These are phyloP conservation scores for Amphiura filiformis DNA, from an alignment of 35 echinoderm and acorn worm species.

Conservation along the genomic window DNA sequence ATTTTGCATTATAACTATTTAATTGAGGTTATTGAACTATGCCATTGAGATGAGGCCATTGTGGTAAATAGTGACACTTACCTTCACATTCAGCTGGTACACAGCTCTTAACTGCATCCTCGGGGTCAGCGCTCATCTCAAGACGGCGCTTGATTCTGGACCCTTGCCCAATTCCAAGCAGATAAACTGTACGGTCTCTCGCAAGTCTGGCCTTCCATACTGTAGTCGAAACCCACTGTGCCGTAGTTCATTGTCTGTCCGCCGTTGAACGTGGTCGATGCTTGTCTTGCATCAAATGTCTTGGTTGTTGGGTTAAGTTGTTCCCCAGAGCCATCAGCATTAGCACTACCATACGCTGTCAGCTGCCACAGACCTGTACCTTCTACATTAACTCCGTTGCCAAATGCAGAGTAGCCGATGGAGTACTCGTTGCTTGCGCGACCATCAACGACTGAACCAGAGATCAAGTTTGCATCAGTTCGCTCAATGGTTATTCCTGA, in stretches of 20 bases:
- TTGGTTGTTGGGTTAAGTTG: conserved; percentile 54
- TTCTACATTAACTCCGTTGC: conserved; percentile 43
- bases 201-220: conserved; percentile 50
- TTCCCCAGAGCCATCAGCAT: conserved; percentile 58
- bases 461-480: conserved; percentile 24
- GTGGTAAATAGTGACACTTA: too few species aligned
- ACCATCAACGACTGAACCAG: conserved; percentile 38
- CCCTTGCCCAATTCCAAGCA: conserved; percentile 67
- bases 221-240: conserved; percentile 57
- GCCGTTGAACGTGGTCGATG: background rate
- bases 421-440: conserved; percentile 45
- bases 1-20: too few species aligned
- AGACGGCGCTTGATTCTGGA: conserved; percentile 45
- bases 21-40: too few species aligned
- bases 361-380: conserved; percentile 72
- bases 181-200: conserved; percentile 51
- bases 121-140: conserved; percentile 37
- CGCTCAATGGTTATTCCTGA: conserved; percentile 9
- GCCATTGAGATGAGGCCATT: too few species aligned
- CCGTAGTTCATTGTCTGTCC: conserved; percentile 19
- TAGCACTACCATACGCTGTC: conserved; percentile 66
- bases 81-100: conserved; percentile 53
- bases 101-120: conserved; percentile 46
- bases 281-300: conserved; percentile 1
- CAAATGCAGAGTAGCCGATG: conserved; percentile 40